Conservation (phyloP, 2,797 vertebrate genomes). For the Hippopotamyrus pictus region DNA sequence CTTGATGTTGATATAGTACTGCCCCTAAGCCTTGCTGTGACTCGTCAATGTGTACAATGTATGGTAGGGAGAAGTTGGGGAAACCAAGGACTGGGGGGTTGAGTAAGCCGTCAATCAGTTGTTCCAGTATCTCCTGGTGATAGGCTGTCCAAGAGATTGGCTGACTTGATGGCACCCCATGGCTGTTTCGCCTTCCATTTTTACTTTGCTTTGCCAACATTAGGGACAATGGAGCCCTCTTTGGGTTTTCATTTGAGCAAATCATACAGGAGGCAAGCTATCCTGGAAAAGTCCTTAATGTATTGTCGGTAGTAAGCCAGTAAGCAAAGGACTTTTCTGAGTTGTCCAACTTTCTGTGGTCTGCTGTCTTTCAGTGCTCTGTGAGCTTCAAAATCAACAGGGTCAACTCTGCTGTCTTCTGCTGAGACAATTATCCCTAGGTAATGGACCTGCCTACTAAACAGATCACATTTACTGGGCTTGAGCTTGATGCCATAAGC, state of each 20-base stretch:
- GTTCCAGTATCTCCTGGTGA: neutral
- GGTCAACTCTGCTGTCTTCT: neutral
- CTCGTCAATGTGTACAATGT: neutral
- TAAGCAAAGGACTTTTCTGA: neutral
- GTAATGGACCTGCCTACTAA: neutral
- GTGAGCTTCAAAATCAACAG: neutral
- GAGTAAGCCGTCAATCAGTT: neutral
- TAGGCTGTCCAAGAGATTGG: neutral
- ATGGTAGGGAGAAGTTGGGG: neutral
- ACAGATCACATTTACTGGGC: neutral
- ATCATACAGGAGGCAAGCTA: neutral
- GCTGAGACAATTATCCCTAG: neutral
- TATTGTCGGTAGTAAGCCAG: neutral
- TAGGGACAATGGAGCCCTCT: neutral
- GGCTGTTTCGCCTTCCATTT: neutral
- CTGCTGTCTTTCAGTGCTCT: neutral
- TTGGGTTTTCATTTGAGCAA: neutral
- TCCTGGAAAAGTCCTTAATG: neutral
- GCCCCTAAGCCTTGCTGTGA: neutral
- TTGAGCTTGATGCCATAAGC: neutral
- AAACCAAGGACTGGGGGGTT: neutral
- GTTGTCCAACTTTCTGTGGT: neutral
- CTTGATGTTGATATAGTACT: neutral
- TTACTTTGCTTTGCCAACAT: neutral
- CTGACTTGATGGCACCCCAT: neutral